These are phyloP conservation scores for Porites australiensis DNA, from an alignment of 64 coral and sea anemone species.

Conservation along the genomic window DNA sequence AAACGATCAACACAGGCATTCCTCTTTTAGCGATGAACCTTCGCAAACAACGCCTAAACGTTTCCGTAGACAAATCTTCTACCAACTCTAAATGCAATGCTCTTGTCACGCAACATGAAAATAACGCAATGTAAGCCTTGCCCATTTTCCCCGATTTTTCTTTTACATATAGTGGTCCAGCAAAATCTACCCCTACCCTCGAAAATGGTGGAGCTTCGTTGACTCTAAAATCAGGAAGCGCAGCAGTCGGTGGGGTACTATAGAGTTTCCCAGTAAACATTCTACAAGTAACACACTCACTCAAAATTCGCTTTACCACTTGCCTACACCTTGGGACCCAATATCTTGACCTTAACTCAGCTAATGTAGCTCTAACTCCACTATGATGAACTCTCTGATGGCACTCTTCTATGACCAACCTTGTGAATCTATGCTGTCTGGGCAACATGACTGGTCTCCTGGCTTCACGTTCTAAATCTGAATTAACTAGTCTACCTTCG, in stretches of 20 bases:
- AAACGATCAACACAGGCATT: no score
- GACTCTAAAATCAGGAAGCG: conserved; percentile 52
- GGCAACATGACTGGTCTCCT: conserved; percentile 67
- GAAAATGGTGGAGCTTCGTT: conserved; percentile 45
- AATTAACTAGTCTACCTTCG: conserved; percentile 64
- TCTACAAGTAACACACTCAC: conserved; percentile 63
- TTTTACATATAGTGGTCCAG: conserved; percentile 53
- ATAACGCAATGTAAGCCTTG: conserved; percentile 65
- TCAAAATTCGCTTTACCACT: conserved; percentile 58
- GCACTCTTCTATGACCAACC: conserved; percentile 58
- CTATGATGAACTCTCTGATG: conserved; percentile 65
- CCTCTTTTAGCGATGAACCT: no score
- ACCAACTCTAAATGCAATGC: no score
- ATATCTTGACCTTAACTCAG: conserved; percentile 63
- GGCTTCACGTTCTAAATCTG: conserved; percentile 39
- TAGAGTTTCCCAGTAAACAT: conserved; percentile 16
- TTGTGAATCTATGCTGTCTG: conserved; percentile 56
- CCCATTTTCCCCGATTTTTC: background rate
- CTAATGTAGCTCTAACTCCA: conserved; percentile 63
- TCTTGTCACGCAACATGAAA: conserved; percentile 44
- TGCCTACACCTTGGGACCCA: conserved; percentile 80
- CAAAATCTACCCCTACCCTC: conserved; percentile 48
- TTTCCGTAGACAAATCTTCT: no score
- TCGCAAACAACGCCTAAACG: no score
- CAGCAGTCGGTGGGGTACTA: conserved; percentile 21